A percentile compares a stretch with the other conserved stretches of the same genome.
Conservation (phyloP, 2,888 invertebrate species). For the Malthinus seriepunctatus region DNA sequence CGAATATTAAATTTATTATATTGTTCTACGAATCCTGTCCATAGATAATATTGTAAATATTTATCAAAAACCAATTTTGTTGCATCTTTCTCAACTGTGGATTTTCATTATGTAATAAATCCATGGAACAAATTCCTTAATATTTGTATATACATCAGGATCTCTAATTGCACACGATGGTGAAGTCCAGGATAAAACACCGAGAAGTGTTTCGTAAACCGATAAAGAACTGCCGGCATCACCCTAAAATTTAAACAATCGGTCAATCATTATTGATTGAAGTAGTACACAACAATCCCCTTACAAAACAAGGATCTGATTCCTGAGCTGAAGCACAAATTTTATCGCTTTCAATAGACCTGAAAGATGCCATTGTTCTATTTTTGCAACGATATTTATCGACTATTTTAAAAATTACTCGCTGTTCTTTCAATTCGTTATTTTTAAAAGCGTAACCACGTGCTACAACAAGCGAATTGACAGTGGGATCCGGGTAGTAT, state of each 20-base stretch:
- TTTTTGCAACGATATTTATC: neutral
- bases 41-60: too few relatives aligned
- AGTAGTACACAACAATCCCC: neutral
- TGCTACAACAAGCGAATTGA: too few relatives aligned
- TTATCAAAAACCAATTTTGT: too few relatives aligned
- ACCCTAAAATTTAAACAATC: constrained; percentile 1
- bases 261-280: neutral
- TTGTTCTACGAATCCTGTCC: too few relatives aligned
- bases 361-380: neutral
- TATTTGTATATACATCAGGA: constrained; percentile 16
- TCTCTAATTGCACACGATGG: constrained; percentile 18
- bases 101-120: neutral
- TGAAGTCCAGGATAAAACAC: constrained; percentile 13
- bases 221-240: constrained; percentile 11
- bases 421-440: too few relatives aligned
- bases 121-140: constrained; percentile 9
- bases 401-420: too few relatives aligned
- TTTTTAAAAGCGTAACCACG: too few relatives aligned
- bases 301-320: constrained; percentile 10
- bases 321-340: constrained; percentile 6
- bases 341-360: neutral
- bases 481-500: too few relatives aligned
- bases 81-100: too few relatives aligned
- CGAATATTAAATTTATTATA: too few relatives aligned
- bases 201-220: constrained; percentile 3